Conservation (phyloP, 1,140 invertebrate genomes). For the Drosophila insularis region DNA sequence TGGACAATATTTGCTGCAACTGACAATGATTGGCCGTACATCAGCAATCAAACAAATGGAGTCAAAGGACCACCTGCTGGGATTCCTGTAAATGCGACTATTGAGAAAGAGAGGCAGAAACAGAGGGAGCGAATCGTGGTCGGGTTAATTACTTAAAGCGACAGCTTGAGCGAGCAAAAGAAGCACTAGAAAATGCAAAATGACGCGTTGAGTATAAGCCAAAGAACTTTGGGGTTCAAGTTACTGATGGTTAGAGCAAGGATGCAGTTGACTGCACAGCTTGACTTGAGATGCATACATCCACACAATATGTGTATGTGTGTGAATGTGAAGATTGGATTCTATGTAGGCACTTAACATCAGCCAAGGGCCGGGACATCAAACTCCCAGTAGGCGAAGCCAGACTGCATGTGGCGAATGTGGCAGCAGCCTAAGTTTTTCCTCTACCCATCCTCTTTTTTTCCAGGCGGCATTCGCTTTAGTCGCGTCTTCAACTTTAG, state of each 20-base stretch:
- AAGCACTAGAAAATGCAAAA: slow-evolving; percentile 57
- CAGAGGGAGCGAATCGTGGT: slow-evolving; percentile 9
- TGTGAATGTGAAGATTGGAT: slow-evolving; percentile 63
- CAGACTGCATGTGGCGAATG: slow-evolving; percentile 38
- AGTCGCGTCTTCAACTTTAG: slow-evolving; percentile 7
- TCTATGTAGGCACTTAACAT: slow-evolving; percentile 76
- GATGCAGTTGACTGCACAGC: slow-evolving; percentile 71
- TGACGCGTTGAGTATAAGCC: slow-evolving; percentile 12
- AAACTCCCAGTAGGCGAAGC: slow-evolving; percentile 27
- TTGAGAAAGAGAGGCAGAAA: not conserved
- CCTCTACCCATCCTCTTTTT: not conserved
- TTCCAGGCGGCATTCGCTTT: slow-evolving; percentile 15
- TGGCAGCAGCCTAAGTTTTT: slow-evolving; percentile 35
- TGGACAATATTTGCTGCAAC: not conserved
- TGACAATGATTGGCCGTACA: slow-evolving; percentile 48
- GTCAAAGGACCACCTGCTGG: slow-evolving; percentile 3
- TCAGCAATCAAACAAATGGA: not conserved
- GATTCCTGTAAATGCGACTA: not conserved
- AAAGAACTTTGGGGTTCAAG: slow-evolving; percentile 28
- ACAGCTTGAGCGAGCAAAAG: slow-evolving; percentile 28
- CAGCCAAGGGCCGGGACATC: slow-evolving; percentile 29
- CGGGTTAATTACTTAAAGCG: slow-evolving; percentile 75
- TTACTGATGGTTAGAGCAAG: slow-evolving; percentile 15
- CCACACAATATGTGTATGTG: slow-evolving; percentile 22
- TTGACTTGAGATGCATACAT: slow-evolving; percentile 44